phyloP scores from a whole-genome alignment of 1,140 invertebrate species.

The Drosophila subobscura region DNA sequence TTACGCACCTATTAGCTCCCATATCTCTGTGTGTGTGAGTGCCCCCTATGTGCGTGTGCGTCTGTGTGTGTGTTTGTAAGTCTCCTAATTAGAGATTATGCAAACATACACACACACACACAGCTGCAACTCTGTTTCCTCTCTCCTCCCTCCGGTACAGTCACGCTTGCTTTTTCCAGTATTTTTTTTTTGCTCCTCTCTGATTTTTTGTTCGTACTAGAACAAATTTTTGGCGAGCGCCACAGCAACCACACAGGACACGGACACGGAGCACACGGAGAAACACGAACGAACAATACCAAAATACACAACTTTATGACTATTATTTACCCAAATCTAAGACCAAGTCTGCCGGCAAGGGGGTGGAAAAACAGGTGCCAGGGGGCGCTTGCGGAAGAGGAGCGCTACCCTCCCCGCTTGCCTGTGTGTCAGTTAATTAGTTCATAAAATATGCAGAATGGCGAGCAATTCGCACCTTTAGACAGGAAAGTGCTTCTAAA shows the following conservation, averaged over 20 bases:
- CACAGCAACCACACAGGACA: slow-evolving; percentile 17
- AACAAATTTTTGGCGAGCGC: slow-evolving; percentile 35
- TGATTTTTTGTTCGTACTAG: slow-evolving; percentile 25
- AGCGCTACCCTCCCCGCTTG: slow-evolving; percentile 23
- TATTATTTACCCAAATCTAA: slow-evolving; percentile 44
- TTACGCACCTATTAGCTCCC: slow-evolving; percentile 32
- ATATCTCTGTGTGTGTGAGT: slow-evolving; percentile 4
- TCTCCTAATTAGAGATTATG: slow-evolving; percentile 56
- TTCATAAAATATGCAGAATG: slow-evolving; percentile 80
- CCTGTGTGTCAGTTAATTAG: slow-evolving; percentile 79
- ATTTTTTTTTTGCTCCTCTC: background rate
- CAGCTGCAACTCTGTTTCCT: background rate
- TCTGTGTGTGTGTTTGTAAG: slow-evolving; percentile 12
- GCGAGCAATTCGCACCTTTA: slow-evolving; percentile 75
- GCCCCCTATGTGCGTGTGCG: slow-evolving; percentile 3
- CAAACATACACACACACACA: slow-evolving; percentile 16
- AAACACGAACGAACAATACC: slow-evolving; percentile 36
- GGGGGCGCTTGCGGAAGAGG: background rate
- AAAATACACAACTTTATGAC: slow-evolving; percentile 52
- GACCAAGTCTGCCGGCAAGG: slow-evolving; percentile 14
- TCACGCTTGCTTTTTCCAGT: slow-evolving; percentile 9
- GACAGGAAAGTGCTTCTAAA: slow-evolving; percentile 46
- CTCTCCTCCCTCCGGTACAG: slow-evolving; percentile 11
- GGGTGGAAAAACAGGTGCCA: background rate
- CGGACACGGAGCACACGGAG: no score